phyloP scores from a whole-genome alignment of 2,797 vertebrate genomes.

The Dallia pectoralis region DNA sequence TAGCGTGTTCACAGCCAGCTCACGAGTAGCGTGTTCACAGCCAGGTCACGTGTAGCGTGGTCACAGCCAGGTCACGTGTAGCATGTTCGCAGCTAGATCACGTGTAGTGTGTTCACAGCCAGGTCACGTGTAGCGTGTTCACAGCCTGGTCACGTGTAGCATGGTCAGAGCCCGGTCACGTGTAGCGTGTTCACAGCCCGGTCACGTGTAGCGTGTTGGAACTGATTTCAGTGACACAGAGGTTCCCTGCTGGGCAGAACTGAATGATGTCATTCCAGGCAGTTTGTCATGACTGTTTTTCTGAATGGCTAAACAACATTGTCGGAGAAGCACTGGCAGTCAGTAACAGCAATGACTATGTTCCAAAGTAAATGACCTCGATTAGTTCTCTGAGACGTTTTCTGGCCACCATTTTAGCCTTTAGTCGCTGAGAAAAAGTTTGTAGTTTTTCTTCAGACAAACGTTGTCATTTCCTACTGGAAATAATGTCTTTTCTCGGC shows the following conservation, averaged over 20 bases:
- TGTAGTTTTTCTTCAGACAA: background rate
- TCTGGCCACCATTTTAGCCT: background rate
- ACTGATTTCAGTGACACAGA: slow-evolving; percentile 12
- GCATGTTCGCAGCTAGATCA: background rate
- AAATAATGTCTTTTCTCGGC: background rate
- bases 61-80: background rate
- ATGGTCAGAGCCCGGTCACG: background rate
- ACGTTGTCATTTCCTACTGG: background rate
- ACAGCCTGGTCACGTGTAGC: background rate
- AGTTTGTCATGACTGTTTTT: background rate
- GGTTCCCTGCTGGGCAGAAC: slow-evolving; percentile 8
- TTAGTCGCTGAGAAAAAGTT: background rate
- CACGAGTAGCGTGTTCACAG: background rate
- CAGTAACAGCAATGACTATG: background rate
- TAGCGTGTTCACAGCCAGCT: background rate
- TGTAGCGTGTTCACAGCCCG: background rate
- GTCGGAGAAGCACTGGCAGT: background rate
- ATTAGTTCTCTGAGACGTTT: no score
- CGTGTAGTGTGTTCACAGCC: background rate
- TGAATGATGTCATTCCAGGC: background rate
- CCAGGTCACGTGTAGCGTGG: background rate
- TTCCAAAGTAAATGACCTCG: no score
- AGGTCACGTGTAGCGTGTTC: background rate
- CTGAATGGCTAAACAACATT: background rate
- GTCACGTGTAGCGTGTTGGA: background rate